A percentile compares a stretch with the other conserved stretches of the same genome.
Evolutionary conservation across 1,140 invertebrate species (phyloP).

Genomic region (Drosophila sp.): DNA sequence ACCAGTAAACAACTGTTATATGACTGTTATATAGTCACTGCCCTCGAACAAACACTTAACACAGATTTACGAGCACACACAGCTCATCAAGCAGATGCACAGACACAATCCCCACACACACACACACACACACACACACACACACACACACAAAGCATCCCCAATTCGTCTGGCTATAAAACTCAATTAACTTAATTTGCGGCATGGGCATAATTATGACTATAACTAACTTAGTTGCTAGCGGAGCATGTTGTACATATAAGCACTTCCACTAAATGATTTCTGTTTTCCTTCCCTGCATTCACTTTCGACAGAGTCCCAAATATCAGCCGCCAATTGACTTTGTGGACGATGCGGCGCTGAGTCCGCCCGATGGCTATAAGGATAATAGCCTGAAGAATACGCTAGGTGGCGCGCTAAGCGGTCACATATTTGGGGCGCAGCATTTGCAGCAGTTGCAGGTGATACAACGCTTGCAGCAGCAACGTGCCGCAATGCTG

Average conservation of each 20-base stretch:
- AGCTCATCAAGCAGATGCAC: constrained; percentile 32
- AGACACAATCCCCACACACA: not conserved
- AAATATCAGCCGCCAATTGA: constrained; percentile 87
- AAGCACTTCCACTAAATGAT: not conserved
- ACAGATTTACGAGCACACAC: constrained; percentile 44
- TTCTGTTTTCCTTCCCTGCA: not conserved
- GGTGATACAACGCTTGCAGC: constrained; percentile 86
- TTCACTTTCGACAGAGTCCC: constrained; percentile 83
- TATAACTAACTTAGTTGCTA: constrained; percentile 18
- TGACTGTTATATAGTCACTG: not conserved
- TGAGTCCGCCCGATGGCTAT: constrained; percentile 94
- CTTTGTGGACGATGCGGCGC: constrained; percentile 90
- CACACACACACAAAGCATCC: not conserved
- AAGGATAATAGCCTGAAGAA: constrained; percentile 88
- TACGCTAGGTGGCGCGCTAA: constrained; percentile 86
- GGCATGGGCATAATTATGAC: constrained; percentile 26
- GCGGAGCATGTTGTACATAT: not conserved
- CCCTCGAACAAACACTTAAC: constrained; percentile 22
- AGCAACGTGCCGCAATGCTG: constrained; percentile 83
- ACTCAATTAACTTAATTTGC: constrained; percentile 70
- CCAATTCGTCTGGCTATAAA: constrained; percentile 51
- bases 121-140: constrained; percentile 18
- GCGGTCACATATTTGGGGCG: constrained; percentile 87
- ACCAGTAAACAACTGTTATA: not conserved
- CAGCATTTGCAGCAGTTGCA: constrained; percentile 87